Evolutionary conservation across 2,888 invertebrate species (phyloP).

Genomic region (Scaptomyza caliginosa): DNA sequence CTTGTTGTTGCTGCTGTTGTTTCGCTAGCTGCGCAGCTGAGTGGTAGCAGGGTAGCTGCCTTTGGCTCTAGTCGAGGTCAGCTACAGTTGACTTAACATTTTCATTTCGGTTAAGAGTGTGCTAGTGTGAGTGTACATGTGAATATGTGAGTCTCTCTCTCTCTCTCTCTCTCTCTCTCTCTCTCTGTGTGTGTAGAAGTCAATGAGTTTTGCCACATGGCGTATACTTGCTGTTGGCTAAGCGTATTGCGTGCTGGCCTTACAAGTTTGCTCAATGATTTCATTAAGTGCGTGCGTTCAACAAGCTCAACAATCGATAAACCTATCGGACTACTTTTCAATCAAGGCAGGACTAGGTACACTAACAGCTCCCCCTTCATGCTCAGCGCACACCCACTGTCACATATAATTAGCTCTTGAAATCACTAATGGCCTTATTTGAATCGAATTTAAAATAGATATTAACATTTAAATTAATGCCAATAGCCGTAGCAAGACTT

Average conservation of each 20-base stretch:
- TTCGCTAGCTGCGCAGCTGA: conserved; percentile 10
- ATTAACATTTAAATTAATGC: conserved; percentile 55
- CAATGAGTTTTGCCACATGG: conserved; percentile 74
- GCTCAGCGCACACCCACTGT: neutral
- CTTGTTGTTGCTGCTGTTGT: conserved; percentile 14
- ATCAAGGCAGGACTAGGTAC: conserved; percentile 22
- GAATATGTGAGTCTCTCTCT: neutral
- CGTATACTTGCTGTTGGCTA: conserved; percentile 63
- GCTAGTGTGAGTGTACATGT: neutral
- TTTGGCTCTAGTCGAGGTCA: conserved; percentile 57
- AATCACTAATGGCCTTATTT: conserved; percentile 37
- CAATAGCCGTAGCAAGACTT: conserved; percentile 13
- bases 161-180: too few relatives aligned
- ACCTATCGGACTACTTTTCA: conserved; percentile 38
- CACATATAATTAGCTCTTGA: conserved; percentile 46
- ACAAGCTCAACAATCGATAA: conserved; percentile 57
- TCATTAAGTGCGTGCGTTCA: conserved; percentile 58
- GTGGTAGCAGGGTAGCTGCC: conserved; percentile 22
- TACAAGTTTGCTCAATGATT: conserved; percentile 63
- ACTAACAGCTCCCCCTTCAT: neutral
- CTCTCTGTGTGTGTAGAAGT: conserved; percentile 47
- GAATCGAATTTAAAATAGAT: conserved; percentile 58
- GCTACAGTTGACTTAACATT: conserved; percentile 78
- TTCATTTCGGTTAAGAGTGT: conserved; percentile 62
- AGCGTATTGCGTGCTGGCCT: conserved; percentile 42